Percentiles rank a stretch among this genome's conserved stretches.
Evolutionary conservation across 2,888 invertebrate genomes (phyloP).

Genomic region (Watsonalla cultraria): DNA sequence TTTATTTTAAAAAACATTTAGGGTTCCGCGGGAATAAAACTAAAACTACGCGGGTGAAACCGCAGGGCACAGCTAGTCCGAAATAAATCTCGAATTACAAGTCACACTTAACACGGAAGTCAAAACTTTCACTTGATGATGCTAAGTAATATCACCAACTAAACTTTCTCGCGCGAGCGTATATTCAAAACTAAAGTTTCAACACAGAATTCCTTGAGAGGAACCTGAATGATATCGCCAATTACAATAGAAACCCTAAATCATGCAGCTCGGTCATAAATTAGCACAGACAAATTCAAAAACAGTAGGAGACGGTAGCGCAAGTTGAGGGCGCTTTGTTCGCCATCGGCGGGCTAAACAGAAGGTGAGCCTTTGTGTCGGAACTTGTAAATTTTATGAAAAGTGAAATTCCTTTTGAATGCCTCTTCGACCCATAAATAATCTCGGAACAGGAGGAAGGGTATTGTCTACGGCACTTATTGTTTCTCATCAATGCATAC

Average conservation of each 20-base stretch:
- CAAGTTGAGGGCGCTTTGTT: slow-evolving; percentile 72
- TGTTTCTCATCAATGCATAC: slow-evolving; percentile 71
- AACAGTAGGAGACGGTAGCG: slow-evolving; percentile 77
- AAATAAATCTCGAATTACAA: too few relatives aligned
- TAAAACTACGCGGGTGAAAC: too few relatives aligned
- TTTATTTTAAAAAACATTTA: too few relatives aligned
- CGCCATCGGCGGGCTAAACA: slow-evolving; percentile 72
- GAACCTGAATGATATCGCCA: slow-evolving; percentile 56
- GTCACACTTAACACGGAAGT: neutral
- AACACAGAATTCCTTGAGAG: slow-evolving; percentile 38
- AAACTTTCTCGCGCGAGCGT: slow-evolving; percentile 39
- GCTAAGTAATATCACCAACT: slow-evolving; percentile 18
- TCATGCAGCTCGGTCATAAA: slow-evolving; percentile 64
- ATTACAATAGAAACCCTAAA: slow-evolving; percentile 72
- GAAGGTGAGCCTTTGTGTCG: slow-evolving; percentile 73
- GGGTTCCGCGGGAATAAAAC: too few relatives aligned
- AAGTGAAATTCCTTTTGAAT: slow-evolving; percentile 79
- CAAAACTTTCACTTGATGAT: neutral
- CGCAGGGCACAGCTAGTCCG: too few relatives aligned
- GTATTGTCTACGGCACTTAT: slow-evolving; percentile 74
- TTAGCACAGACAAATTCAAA: slow-evolving; percentile 74
- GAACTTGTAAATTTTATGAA: slow-evolving; percentile 78
- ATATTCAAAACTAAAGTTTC: slow-evolving; percentile 52
- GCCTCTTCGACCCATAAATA: slow-evolving; percentile 72
- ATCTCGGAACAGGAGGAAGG: slow-evolving; percentile 66